phyloP scores from a whole-genome alignment of 2,888 invertebrate genomes.

The Caenorhabditis sp. region DNA sequence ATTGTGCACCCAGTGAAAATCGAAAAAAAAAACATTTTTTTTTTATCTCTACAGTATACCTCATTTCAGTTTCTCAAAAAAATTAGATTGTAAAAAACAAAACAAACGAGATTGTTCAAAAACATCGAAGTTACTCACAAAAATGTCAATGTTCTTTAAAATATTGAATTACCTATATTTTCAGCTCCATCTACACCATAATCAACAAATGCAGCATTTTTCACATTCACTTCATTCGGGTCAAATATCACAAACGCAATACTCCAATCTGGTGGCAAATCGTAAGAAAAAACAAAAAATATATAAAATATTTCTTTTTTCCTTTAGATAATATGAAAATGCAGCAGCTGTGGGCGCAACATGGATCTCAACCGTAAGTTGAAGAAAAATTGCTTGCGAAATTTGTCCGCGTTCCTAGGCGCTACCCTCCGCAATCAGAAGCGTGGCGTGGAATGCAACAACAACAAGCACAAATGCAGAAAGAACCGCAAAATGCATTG shows the following conservation, averaged over 20 bases:
- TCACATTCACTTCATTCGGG: neutral
- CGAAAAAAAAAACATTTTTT: too few relatives aligned
- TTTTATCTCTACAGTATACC: too few relatives aligned
- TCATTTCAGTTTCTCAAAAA: too few relatives aligned
- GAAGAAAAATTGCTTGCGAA: too few relatives aligned
- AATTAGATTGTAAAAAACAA: too few relatives aligned
- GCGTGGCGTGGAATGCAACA: conserved; percentile 2
- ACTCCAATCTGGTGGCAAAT: neutral
- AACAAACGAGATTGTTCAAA: too few relatives aligned
- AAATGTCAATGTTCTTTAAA: too few relatives aligned
- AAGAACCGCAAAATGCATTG: neutral
- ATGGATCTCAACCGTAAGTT: neutral
- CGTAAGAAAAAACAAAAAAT: too few relatives aligned
- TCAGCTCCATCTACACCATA: neutral
- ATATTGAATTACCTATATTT: neutral
- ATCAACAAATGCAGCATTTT: neutral
- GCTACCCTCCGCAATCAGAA: neutral
- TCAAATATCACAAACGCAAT: neutral
- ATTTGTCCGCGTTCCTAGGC: neutral
- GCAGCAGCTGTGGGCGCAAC: neutral
- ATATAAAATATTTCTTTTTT: too few relatives aligned
- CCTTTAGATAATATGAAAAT: too few relatives aligned
- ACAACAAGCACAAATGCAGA: conserved; percentile 8
- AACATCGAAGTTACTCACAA: too few relatives aligned
- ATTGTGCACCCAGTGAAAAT: too few relatives aligned